Conservation (phyloP, 2,113 vertebrate genomes). For the Pituophis catenifer region DNA sequence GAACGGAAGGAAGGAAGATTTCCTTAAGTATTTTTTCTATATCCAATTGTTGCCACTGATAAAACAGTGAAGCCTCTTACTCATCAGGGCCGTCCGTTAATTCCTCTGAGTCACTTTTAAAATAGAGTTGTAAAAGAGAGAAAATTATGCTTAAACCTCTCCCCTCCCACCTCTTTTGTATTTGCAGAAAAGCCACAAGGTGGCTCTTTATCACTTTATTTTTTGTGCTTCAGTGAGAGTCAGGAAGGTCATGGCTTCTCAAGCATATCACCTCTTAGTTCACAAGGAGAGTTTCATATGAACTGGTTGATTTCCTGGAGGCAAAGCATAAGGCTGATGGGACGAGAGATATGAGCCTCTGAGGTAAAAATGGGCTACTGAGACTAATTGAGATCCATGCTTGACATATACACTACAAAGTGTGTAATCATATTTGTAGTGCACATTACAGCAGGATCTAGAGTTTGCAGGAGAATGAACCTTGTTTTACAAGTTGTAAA, state of each 20-base stretch:
- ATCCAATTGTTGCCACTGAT: background rate
- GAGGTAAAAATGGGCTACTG: background rate
- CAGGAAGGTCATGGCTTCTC: slow-evolving; percentile 1
- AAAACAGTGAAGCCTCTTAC: background rate
- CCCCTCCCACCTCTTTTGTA: background rate
- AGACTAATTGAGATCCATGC: background rate
- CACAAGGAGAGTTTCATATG: background rate
- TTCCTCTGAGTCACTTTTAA: background rate
- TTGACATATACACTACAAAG: background rate
- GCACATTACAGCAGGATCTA: background rate
- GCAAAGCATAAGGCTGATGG: background rate
- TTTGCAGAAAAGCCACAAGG: slow-evolving; percentile 9
- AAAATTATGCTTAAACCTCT: background rate
- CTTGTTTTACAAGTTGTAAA: background rate
- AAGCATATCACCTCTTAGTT: background rate
- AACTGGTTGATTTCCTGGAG: background rate
- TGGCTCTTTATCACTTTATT: slow-evolving; percentile 8
- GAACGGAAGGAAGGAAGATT: too few relatives aligned
- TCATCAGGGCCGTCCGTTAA: background rate
- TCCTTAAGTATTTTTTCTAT: background rate
- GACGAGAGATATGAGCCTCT: background rate
- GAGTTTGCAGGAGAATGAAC: background rate
- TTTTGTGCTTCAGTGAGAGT: background rate
- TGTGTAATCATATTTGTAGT: background rate
- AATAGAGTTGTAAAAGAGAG: background rate